Conservation (phyloP, 2,888 invertebrate species). For the Zhuqinia jingwanae region DNA sequence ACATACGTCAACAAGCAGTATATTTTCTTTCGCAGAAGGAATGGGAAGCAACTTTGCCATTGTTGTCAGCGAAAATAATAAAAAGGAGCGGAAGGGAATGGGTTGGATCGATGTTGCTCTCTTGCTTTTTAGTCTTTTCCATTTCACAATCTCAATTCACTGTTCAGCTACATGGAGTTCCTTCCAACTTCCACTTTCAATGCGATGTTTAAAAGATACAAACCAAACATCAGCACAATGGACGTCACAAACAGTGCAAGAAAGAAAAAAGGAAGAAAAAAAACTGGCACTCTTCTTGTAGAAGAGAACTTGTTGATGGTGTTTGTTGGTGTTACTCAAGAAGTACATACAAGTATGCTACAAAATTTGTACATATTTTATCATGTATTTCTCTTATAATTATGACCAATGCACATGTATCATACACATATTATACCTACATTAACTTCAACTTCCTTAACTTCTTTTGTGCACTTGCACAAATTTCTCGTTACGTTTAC, state of each 20-base stretch:
- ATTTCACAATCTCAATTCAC: constrained; percentile 59
- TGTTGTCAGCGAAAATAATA: constrained; percentile 65
- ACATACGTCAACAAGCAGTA: constrained; percentile 15
- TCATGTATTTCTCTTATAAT: not conserved
- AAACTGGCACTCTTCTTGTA: not conserved
- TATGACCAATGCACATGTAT: too few relatives aligned
- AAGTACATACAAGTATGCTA: not conserved
- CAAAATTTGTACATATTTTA: not conserved
- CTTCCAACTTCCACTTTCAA: constrained; percentile 43
- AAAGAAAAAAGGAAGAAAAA: not conserved
- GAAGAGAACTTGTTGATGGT: constrained; percentile 60
- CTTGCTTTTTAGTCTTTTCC: constrained; percentile 56
- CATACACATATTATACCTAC: too few relatives aligned
- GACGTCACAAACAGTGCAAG: constrained; percentile 56
- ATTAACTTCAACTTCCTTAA: too few relatives aligned
- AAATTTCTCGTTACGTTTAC: too few relatives aligned
- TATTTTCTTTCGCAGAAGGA: constrained; percentile 23
- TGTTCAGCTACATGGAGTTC: constrained; percentile 38
- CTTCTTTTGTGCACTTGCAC: too few relatives aligned
- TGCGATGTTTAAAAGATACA: constrained; percentile 58
- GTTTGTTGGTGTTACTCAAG: constrained; percentile 43
- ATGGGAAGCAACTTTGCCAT: constrained; percentile 61
- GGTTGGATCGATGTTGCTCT: constrained; percentile 68
- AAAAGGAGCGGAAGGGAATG: constrained; percentile 68
- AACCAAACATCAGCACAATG: constrained; percentile 59